Evolutionary conservation across 2,888 invertebrate species (phyloP), one percentile per base, ranked within the genome.

Genomic region (Phanerotoma sp.): DNA sequence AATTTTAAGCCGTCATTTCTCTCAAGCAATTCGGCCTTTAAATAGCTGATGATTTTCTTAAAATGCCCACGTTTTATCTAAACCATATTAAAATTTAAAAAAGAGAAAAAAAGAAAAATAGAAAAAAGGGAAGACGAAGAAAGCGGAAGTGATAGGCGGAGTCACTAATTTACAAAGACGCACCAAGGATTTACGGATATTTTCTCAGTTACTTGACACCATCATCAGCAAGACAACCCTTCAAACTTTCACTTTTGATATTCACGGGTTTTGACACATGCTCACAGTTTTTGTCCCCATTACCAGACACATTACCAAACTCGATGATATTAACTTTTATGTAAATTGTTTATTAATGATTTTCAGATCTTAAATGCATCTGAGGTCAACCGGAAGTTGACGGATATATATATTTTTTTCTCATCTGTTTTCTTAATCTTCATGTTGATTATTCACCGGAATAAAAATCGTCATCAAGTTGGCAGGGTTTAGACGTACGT

Each of bases 131-230:
- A 30, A 46, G 13, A 21, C 16, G 30, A 50, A 32, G n/a, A 16
- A 25, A 30, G 30, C 15, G 28, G 11, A 40, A 20, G 15, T 13
- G 9, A 35, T 33, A 48, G 35, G 20, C 20, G 33, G 33, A 47
- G 48, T 15, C 35, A 56, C 63, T 65, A 66, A 70, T 66, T 70
- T 66, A 65, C 58, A 63, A 57, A 62, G 58, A 60, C 63, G 54
- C 63, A 66, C 63, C 65, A 64, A 61, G 63, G 66, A 66, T 69
- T 70, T 71, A 71, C 71, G 69, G 68, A 65, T 63, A 64, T 60
- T 67, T 66, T 62, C 56, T 62, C 42, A 33, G 45, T 54, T 58
- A 56, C 53, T 48, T 25, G 40, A 49, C 21, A 51, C 47, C 51
- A 54, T 57, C 58, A 56, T 60, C 41, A 11, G 50, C 45, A 56